Percentiles rank a stretch among this genome's conserved stretches.
phyloP scores from a whole-genome alignment of 2,888 invertebrate genomes.

The Cyclophora punctaria region DNA sequence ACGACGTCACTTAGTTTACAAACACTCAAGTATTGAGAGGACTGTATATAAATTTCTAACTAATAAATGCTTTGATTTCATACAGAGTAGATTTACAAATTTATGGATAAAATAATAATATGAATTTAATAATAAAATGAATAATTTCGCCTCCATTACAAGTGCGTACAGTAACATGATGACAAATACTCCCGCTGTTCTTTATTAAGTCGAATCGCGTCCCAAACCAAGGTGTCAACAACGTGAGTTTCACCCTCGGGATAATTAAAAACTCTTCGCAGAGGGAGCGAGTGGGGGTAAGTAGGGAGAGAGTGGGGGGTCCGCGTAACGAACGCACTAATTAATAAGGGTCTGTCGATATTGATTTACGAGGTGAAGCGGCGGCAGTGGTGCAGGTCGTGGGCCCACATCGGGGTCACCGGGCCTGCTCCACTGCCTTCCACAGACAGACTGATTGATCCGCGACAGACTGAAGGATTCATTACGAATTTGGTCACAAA shows the following conservation, averaged over 20 bases:
- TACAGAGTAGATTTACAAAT: too few relatives aligned
- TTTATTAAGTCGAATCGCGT: constrained; percentile 30
- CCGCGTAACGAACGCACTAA: constrained; percentile 67
- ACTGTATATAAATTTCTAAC: too few relatives aligned
- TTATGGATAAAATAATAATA: too few relatives aligned
- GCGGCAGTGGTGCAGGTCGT: constrained; percentile 26
- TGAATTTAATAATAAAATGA: too few relatives aligned
- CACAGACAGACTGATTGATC: too few relatives aligned
- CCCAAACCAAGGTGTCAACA: constrained; percentile 48
- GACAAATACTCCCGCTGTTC: not conserved
- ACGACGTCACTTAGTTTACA: too few relatives aligned
- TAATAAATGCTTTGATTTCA: too few relatives aligned
- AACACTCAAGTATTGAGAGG: too few relatives aligned
- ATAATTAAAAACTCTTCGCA: constrained; percentile 68
- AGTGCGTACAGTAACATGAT: not conserved
- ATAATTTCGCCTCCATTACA: too few relatives aligned
- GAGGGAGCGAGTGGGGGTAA: constrained; percentile 11
- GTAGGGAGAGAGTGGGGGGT: constrained; percentile 33
- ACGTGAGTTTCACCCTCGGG: constrained; percentile 36
- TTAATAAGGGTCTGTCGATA: constrained; percentile 73
- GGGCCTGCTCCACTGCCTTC: too few relatives aligned
- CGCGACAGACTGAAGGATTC: too few relatives aligned
- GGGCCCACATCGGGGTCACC: constrained; percentile 6
- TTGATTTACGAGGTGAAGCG: constrained; percentile 67
- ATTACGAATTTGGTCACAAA: too few relatives aligned